Percentiles rank a stretch among this genome's conserved stretches.
Evolutionary conservation across 1,140 invertebrate species (phyloP).

Genomic region (Dreissena rostriformis): DNA sequence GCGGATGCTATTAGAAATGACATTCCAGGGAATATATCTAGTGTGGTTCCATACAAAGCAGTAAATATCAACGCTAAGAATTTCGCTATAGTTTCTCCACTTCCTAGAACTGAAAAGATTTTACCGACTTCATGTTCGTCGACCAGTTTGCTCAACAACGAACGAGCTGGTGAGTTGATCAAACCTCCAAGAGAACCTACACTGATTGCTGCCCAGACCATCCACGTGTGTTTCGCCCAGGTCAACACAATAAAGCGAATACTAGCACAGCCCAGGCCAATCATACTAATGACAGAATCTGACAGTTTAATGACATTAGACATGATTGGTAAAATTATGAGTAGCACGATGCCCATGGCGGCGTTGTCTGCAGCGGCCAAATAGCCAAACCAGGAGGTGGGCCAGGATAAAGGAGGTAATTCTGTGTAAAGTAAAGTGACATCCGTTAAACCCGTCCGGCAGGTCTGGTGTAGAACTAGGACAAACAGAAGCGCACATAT

Average conservation of each 20-base stretch:
- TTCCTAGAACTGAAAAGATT: slow-evolving; percentile 55
- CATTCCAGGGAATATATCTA: slow-evolving; percentile 53
- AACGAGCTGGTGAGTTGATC: slow-evolving; percentile 49
- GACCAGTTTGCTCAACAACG: slow-evolving; percentile 54
- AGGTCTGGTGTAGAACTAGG: slow-evolving; percentile 64
- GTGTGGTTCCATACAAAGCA: slow-evolving; percentile 50
- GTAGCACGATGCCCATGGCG: slow-evolving; percentile 68
- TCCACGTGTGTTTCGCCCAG: slow-evolving; percentile 55
- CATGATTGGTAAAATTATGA: slow-evolving; percentile 68
- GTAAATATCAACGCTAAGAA: slow-evolving; percentile 52
- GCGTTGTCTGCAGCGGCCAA: slow-evolving; percentile 73
- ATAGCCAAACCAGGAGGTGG: slow-evolving; percentile 75
- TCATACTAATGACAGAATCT: slow-evolving; percentile 52
- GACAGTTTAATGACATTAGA: slow-evolving; percentile 50
- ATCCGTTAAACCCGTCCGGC: slow-evolving; percentile 64
- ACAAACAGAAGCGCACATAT: slow-evolving; percentile 62
- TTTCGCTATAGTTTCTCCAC: slow-evolving; percentile 55
- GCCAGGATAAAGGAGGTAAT: slow-evolving; percentile 70
- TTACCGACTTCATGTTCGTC: slow-evolving; percentile 57
- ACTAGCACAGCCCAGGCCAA: slow-evolving; percentile 51
- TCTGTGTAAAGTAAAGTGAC: slow-evolving; percentile 66
- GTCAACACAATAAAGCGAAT: slow-evolving; percentile 47
- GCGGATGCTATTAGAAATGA: slow-evolving; percentile 52
- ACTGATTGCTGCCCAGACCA: slow-evolving; percentile 50
- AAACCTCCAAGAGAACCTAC: slow-evolving; percentile 52